These are phyloP conservation scores for Heliconius himera DNA, from an alignment of 1,140 invertebrate species.

Conservation along the genomic window DNA sequence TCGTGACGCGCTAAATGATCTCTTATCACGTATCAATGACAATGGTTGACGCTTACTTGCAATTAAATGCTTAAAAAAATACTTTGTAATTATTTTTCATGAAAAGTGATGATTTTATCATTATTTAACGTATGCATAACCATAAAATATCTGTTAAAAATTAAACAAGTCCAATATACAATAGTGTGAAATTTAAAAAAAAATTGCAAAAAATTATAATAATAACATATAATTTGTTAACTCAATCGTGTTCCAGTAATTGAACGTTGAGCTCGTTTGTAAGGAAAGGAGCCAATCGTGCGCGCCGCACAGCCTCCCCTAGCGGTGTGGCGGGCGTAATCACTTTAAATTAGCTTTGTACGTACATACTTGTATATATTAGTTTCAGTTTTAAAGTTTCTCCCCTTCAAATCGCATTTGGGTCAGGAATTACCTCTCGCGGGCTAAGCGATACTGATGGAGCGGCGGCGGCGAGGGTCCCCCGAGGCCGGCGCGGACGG, in stretches of 20 bases:
- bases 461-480: conserved; percentile 48
- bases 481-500: conserved; percentile 29
- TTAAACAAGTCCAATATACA: neutral
- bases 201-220: neutral
- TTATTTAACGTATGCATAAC: too few species aligned
- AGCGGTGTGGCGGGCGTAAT: conserved; percentile 29
- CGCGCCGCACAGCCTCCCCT: conserved; percentile 11
- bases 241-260: neutral
- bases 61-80: neutral
- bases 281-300: conserved; percentile 25
- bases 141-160: too few species aligned
- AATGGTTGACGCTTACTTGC: neutral
- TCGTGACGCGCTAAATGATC: neutral
- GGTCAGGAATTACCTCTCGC: conserved; percentile 71
- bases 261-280: neutral
- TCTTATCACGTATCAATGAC: neutral
- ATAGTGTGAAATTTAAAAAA: neutral
- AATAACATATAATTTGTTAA: neutral
- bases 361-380: neutral
- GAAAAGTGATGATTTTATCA: too few species aligned
- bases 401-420: conserved; percentile 55
- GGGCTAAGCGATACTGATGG: conserved; percentile 47
- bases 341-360: conserved; percentile 3
- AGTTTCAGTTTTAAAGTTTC: neutral
- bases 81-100: too few species aligned